Conservation (phyloP, 35 echinoderm and acorn worm species). For the Apostichopus parvimensis region DNA sequence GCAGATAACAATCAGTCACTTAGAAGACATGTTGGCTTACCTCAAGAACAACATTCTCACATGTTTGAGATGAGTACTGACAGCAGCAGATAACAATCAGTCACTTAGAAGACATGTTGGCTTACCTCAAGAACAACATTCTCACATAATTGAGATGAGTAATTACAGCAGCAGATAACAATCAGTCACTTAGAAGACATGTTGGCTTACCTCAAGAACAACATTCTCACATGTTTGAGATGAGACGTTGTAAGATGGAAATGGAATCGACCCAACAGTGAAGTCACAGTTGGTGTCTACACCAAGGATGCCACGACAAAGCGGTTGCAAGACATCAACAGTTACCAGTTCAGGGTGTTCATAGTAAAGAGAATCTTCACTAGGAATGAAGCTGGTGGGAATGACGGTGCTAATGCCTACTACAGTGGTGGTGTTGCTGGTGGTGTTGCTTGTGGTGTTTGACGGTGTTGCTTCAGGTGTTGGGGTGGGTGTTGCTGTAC, state of each 20-base stretch:
- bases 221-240: slow-evolving; percentile 70
- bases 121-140: no score
- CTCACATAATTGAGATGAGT: no score
- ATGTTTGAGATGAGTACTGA: no score
- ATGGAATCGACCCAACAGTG: slow-evolving; percentile 55
- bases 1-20: no score
- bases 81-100: no score
- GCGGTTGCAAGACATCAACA: slow-evolving; percentile 49
- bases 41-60: no score
- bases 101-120: no score
- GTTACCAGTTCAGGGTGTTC: slow-evolving; percentile 45
- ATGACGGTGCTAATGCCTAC: background rate
- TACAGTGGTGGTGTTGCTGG: background rate
- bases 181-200: background rate
- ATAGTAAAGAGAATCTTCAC: slow-evolving; percentile 45
- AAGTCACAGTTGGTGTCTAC: slow-evolving; percentile 54
- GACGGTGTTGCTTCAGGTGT: background rate
- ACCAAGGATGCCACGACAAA: slow-evolving; percentile 50
- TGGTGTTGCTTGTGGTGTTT: slow-evolving; percentile 34
- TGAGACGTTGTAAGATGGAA: slow-evolving; percentile 58
- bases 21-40: no score
- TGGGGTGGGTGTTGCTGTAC: background rate
- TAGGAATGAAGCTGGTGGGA: background rate
- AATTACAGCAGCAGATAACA: background rate
- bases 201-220: slow-evolving; percentile 12